Conservation (phyloP, 2,113 vertebrate genomes). For the Dipodomys stephensi region DNA sequence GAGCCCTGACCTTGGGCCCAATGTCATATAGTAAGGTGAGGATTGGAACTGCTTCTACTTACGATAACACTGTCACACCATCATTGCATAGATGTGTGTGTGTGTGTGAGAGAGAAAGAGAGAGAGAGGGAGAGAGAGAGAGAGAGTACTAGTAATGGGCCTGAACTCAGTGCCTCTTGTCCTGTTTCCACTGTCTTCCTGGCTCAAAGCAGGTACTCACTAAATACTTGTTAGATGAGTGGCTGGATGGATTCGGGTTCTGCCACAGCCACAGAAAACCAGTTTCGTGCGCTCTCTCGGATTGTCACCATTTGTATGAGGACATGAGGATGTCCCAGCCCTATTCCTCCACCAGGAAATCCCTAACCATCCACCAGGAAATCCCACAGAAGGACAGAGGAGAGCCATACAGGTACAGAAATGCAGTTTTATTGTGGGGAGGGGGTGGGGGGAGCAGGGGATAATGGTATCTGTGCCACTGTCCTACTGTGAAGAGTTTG, state of each 20-base stretch:
- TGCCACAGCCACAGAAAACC: neutral
- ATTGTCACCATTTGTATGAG: neutral
- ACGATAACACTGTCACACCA: no score
- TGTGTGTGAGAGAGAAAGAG: no score
- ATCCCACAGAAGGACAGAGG: neutral
- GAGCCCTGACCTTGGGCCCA: neutral
- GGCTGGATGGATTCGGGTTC: neutral
- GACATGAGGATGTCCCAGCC: no score
- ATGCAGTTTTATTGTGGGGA: constrained; percentile 46
- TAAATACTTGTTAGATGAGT: neutral
- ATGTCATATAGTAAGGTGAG: no score
- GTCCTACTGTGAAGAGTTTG: neutral
- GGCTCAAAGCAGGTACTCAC: neutral
- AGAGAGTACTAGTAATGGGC: no score
- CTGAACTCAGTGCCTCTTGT: neutral
- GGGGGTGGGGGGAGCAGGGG: no score
- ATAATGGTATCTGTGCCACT: accelerated
- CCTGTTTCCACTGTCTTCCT: neutral
- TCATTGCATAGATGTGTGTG: no score
- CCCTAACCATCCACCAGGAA: neutral
- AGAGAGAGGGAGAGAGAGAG: no score
- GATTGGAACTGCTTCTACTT: no score
- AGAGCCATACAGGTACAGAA: neutral
- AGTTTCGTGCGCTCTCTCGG: neutral
- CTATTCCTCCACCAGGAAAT: no score